Evolutionary conservation across 1,140 invertebrate species (phyloP).

Genomic region (Drosophila ambigua): DNA sequence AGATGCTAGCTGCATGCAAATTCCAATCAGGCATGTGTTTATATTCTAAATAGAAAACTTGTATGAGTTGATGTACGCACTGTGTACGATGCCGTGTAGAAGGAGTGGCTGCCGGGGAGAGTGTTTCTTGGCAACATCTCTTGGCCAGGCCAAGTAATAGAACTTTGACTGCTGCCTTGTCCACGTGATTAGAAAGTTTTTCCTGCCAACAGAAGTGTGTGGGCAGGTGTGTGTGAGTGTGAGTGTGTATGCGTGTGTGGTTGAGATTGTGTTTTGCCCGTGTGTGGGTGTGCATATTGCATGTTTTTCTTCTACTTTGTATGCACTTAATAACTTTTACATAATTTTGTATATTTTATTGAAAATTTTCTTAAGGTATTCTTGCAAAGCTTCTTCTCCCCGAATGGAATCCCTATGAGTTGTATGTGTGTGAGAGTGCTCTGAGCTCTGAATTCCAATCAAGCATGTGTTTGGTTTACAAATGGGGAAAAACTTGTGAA

Average conservation of each 20-base stretch:
- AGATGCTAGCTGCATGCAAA: slow-evolving; percentile 36
- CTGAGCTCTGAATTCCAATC: slow-evolving; percentile 18
- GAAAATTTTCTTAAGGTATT: slow-evolving; percentile 72
- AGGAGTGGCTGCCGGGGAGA: background rate
- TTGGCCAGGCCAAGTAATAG: slow-evolving; percentile 59
- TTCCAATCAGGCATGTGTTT: slow-evolving; percentile 78
- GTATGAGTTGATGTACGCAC: slow-evolving; percentile 34
- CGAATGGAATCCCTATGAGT: slow-evolving; percentile 14
- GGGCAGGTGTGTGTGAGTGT: slow-evolving; percentile 32
- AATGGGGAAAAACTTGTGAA: slow-evolving; percentile 13
- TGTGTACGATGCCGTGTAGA: accelerated
- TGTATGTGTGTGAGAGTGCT: background rate
- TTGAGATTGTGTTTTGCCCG: too few relatives aligned
- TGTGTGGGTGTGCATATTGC: slow-evolving; percentile 21
- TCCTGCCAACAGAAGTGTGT: slow-evolving; percentile 7
- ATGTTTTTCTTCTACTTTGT: slow-evolving; percentile 68
- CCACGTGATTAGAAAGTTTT: slow-evolving; percentile 82
- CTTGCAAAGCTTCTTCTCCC: slow-evolving; percentile 50
- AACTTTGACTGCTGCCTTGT: slow-evolving; percentile 64
- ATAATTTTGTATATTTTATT: slow-evolving; percentile 82
- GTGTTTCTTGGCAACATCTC: slow-evolving; percentile 9
- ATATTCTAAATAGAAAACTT: slow-evolving; percentile 79
- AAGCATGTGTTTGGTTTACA: slow-evolving; percentile 30
- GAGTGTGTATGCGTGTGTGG: slow-evolving; percentile 39
- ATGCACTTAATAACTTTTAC: slow-evolving; percentile 82